phyloP scores from a whole-genome alignment of 2,113 vertebrate genomes.

The Mirounga angustirostris region DNA sequence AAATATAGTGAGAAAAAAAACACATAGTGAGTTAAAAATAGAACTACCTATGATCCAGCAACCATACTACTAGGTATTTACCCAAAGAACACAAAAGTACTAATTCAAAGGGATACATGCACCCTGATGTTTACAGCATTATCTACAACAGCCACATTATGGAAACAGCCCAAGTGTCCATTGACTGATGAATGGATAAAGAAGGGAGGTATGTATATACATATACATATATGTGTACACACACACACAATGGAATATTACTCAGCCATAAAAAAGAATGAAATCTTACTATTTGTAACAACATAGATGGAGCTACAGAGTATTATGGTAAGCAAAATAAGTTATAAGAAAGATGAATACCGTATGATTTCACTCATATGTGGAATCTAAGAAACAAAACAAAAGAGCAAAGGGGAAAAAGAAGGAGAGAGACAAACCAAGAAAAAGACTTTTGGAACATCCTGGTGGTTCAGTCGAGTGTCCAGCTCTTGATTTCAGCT shows the following conservation, averaged over 20 bases:
- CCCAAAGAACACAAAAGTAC: background rate
- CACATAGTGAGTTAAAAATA: background rate
- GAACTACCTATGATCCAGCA: background rate
- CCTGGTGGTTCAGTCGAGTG: background rate
- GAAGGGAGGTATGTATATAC: background rate
- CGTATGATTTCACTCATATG: background rate
- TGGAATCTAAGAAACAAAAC: background rate
- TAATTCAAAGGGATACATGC: background rate
- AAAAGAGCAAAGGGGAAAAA: background rate
- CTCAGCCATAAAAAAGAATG: background rate
- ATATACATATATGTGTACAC: background rate
- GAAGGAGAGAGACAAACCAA: background rate
- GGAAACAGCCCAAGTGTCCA: background rate
- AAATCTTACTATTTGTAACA: background rate
- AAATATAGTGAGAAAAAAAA: background rate
- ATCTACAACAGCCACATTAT: background rate
- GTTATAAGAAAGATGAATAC: background rate
- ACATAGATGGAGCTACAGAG: background rate
- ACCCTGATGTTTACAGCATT: background rate
- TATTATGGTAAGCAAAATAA: background rate
- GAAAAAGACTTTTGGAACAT: background rate
- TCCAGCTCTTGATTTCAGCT: background rate
- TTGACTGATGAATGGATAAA: background rate
- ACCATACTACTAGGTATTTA: background rate
- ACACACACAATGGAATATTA: background rate